A percentile compares a stretch with the other conserved stretches of the same genome.
phyloP scores from a whole-genome alignment of 1,140 invertebrate genomes.

The Homalodisca vitripennis region DNA sequence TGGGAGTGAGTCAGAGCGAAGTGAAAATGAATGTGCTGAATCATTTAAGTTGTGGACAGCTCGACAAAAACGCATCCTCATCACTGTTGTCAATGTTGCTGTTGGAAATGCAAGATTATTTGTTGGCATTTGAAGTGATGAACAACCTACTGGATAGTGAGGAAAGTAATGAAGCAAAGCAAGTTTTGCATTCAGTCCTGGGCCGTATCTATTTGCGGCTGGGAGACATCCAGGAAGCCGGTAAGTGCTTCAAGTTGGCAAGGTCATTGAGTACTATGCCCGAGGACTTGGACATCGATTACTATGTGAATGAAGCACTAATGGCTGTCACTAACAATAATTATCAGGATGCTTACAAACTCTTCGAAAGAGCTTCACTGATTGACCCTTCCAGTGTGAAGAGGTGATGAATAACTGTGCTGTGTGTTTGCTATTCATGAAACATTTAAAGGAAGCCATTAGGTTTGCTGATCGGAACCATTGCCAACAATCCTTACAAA shows the following conservation, averaged over 20 bases:
- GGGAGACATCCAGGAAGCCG: constrained; percentile 76
- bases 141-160: constrained; percentile 53
- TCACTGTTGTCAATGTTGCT: constrained; percentile 86
- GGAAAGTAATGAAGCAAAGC: constrained; percentile 52
- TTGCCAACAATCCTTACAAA: constrained; percentile 74
- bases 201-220: constrained; percentile 82
- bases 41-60: constrained; percentile 74
- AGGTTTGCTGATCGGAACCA: constrained; percentile 76
- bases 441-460: constrained; percentile 82
- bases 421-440: constrained; percentile 87
- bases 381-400: constrained; percentile 82
- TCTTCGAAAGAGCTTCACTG: constrained; percentile 74
- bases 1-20: constrained; percentile 56
- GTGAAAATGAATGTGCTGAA: constrained; percentile 57
- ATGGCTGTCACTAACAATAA: constrained; percentile 81
- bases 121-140: constrained; percentile 62
- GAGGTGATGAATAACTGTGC: constrained; percentile 90
- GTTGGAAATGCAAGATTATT: constrained; percentile 65
- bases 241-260: constrained; percentile 66
- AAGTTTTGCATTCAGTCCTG: constrained; percentile 72
- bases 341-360: constrained; percentile 78
- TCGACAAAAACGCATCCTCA: constrained; percentile 71
- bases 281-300: constrained; percentile 57
- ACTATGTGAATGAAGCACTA: constrained; percentile 72
- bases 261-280: constrained; percentile 45